phyloP scores from a whole-genome alignment of 2,888 invertebrate genomes.

The Dryadula phaetusa region DNA sequence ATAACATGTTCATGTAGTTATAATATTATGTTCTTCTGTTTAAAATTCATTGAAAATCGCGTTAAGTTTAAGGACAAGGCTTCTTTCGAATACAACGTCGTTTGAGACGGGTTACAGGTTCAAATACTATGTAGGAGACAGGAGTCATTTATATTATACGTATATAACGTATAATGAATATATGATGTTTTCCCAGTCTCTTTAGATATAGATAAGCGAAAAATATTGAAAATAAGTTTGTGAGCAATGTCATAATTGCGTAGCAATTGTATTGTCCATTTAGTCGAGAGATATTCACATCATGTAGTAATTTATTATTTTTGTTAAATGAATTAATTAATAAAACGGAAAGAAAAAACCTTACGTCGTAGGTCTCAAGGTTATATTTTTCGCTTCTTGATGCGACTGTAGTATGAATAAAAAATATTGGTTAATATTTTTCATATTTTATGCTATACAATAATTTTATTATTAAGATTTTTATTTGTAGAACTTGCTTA shows the following conservation, averaged over 20 bases:
- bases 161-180: too few relatives aligned
- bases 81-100: background rate
- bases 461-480: too few relatives aligned
- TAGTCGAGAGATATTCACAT: too few relatives aligned
- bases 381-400: slow-evolving; percentile 1
- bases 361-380: background rate
- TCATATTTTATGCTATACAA: background rate
- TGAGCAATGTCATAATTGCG: too few relatives aligned
- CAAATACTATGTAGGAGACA: background rate
- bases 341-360: background rate
- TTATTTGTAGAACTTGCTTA: too few relatives aligned
- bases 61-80: background rate
- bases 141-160: too few relatives aligned
- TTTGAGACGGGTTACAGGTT: background rate
- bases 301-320: background rate
- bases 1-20: background rate
- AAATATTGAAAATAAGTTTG: too few relatives aligned
- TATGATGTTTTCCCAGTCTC: too few relatives aligned
- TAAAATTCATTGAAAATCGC: background rate
- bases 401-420: background rate
- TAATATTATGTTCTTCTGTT: background rate
- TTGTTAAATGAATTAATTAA: background rate
- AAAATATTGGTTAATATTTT: background rate
- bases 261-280: too few relatives aligned
- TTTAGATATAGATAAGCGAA: too few relatives aligned